These are phyloP conservation scores for Chaunax sp. DNA, from an alignment of 2,797 vertebrate species.

Conservation along the genomic window DNA sequence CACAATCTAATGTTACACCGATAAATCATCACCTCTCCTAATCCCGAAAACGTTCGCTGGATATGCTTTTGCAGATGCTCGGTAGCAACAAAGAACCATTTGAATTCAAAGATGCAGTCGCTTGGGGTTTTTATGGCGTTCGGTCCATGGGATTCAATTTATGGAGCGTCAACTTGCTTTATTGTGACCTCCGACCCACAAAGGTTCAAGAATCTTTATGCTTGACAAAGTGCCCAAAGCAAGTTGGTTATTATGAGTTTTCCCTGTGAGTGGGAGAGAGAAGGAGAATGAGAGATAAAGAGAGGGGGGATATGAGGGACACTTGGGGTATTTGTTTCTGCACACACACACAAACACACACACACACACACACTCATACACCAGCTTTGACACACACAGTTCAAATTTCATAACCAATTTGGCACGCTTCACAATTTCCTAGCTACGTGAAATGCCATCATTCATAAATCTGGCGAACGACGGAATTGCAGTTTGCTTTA, in stretches of 20 bases:
- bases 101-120: not conserved
- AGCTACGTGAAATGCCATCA: conserved; percentile 53
- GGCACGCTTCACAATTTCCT: conserved; percentile 56
- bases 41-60: not conserved
- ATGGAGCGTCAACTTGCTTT: conserved; percentile 46
- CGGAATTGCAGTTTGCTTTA: conserved; percentile 43
- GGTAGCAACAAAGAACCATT: conserved; percentile 13
- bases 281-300: conserved; percentile 19
- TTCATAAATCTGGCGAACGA: conserved; percentile 50
- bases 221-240: conserved; percentile 50
- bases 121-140: conserved; percentile 27
- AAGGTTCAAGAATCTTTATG: conserved; percentile 33
- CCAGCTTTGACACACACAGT: conserved; percentile 49
- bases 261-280: conserved; percentile 27
- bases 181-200: conserved; percentile 63
- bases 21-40: conserved; percentile 20
- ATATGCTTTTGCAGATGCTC: not conserved
- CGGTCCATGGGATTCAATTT: conserved; percentile 36
- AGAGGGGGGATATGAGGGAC: conserved; percentile 7
- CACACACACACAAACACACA: not conserved
- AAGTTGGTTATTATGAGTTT: conserved; percentile 47
- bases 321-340: conserved; percentile 35
- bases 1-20: not conserved
- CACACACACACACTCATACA: conserved; percentile 4
- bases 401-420: conserved; percentile 66